Percentiles rank a stretch among this genome's conserved stretches.
Conservation (phyloP, 1,140 invertebrate species). For the Thaumatotibia leucotreta region DNA sequence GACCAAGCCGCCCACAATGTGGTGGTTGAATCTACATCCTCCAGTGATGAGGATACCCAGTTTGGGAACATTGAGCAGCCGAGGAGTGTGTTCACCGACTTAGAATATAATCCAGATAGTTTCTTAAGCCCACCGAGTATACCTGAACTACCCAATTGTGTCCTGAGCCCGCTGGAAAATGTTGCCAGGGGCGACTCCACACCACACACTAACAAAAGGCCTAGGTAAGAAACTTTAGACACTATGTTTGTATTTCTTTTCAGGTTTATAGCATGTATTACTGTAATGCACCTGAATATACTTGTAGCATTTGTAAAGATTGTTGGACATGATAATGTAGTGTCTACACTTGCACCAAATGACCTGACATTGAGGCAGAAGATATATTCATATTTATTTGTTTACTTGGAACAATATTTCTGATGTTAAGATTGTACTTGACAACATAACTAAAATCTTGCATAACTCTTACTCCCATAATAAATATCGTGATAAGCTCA, state of each 20-base stretch:
- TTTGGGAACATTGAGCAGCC: conserved; percentile 46
- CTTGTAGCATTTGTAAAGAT: background rate
- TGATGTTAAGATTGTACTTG: too few species aligned
- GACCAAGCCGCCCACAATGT: conserved; percentile 59
- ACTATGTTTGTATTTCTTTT: background rate
- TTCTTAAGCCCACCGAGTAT: conserved; percentile 69
- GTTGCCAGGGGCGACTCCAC: conserved; percentile 66
- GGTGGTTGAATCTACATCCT: conserved; percentile 64
- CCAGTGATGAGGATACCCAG: conserved; percentile 57
- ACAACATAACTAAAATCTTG: too few species aligned
- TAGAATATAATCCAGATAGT: conserved; percentile 66
- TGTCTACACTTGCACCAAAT: too few species aligned
- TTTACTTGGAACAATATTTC: too few species aligned
- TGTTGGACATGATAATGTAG: background rate
- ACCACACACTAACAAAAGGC: conserved; percentile 66
- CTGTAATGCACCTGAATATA: background rate
- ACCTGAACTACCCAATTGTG: conserved; percentile 63
- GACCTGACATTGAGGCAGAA: too few species aligned
- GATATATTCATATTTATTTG: too few species aligned
- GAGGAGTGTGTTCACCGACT: conserved; percentile 56
- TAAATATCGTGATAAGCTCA: too few species aligned
- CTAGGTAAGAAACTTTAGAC: conserved; percentile 38
- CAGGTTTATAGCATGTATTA: background rate
- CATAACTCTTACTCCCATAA: too few species aligned
- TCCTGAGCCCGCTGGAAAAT: conserved; percentile 68